phyloP scores from a whole-genome alignment of 2,888 invertebrate species.

The Mythimna pallens region DNA sequence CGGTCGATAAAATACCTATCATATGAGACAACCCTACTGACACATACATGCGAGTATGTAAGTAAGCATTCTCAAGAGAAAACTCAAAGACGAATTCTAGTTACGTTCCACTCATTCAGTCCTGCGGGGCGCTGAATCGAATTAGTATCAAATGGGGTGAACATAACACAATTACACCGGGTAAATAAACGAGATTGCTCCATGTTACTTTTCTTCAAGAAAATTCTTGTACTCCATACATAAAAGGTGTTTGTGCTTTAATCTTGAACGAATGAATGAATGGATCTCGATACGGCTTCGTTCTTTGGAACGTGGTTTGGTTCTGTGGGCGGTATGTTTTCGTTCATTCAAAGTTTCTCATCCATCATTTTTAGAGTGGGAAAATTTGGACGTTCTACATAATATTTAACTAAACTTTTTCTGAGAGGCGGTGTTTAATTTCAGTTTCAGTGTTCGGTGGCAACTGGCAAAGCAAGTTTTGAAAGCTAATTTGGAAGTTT shows the following conservation, averaged over 20 bases:
- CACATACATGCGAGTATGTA: not conserved
- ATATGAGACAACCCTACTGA: conserved; percentile 20
- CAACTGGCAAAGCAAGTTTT: not conserved
- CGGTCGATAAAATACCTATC: not conserved
- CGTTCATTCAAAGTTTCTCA: conserved; percentile 24
- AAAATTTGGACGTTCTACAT: not conserved
- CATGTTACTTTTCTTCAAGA: conserved; percentile 32
- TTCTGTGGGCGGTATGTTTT: conserved; percentile 29
- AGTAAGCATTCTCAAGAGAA: conserved; percentile 20
- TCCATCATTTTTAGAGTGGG: conserved; percentile 36
- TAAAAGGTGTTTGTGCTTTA: conserved; percentile 40
- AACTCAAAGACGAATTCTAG: conserved; percentile 47
- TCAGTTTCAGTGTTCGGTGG: not conserved
- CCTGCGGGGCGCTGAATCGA: conserved; percentile 60
- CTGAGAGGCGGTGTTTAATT: not conserved
- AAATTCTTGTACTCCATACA: conserved; percentile 25
- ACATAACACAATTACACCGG: conserved; percentile 61
- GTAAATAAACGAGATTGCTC: conserved; percentile 53
- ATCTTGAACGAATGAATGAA: conserved; percentile 32
- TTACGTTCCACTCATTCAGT: conserved; percentile 52
- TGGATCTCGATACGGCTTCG: conserved; percentile 30
- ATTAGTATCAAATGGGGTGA: conserved; percentile 73
- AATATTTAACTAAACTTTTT: not conserved
- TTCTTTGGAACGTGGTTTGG: conserved; percentile 3
- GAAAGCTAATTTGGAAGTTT: not conserved